Conservation (phyloP, 2,888 invertebrate genomes). For the Chrysolina haemoptera region DNA sequence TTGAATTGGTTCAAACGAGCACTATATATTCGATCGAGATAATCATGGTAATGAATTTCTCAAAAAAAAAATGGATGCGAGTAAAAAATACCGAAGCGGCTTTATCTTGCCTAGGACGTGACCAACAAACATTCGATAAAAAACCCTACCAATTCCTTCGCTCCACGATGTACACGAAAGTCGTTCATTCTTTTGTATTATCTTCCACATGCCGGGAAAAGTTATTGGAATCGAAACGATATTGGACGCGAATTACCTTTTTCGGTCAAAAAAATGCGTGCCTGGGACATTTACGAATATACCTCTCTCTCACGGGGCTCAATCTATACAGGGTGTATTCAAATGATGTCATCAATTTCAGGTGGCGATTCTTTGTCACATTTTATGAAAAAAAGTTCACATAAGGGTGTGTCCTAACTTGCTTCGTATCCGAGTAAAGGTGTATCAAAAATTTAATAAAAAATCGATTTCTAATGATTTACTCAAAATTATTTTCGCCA, state of each 20-base stretch:
- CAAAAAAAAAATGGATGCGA: neutral
- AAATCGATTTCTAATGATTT: too few relatives aligned
- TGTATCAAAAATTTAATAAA: too few relatives aligned
- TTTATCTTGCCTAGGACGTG: neutral
- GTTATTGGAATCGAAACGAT: neutral
- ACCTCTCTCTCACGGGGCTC: too few relatives aligned
- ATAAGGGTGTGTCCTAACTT: too few relatives aligned
- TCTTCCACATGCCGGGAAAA: neutral
- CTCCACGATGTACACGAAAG: neutral
- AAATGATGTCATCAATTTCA: too few relatives aligned
- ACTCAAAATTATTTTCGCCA: too few relatives aligned
- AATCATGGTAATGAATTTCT: neutral
- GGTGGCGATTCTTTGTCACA: too few relatives aligned
- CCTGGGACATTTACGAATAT: too few relatives aligned
- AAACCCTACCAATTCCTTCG: neutral
- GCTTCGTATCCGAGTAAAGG: too few relatives aligned
- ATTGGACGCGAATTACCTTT: neutral
- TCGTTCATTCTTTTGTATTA: neutral
- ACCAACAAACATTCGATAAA: neutral
- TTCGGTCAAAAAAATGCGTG: too few relatives aligned
- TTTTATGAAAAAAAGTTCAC: too few relatives aligned
- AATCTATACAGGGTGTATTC: too few relatives aligned
- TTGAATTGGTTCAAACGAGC: neutral
- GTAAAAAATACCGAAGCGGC: neutral
- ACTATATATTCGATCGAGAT: constrained; percentile 1